phyloP scores from a whole-genome alignment of 53 echinoderm and acorn worm species.

The Astropecten irregularis region DNA sequence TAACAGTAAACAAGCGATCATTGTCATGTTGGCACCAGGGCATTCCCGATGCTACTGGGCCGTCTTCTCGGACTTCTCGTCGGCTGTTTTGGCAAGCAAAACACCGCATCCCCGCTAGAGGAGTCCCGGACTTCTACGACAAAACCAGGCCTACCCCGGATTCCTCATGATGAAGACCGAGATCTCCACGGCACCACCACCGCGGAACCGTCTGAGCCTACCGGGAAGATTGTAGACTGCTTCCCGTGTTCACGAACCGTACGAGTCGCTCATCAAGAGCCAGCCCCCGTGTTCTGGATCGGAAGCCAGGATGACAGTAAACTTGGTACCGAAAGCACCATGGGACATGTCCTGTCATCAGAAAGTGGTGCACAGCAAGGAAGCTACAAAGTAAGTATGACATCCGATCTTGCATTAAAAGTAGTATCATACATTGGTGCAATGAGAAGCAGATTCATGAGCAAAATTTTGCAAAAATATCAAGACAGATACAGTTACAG shows the following conservation, averaged over 20 bases:
- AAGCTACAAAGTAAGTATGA: slow-evolving; percentile 8
- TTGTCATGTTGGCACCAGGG: background rate
- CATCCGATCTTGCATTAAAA: too few species aligned
- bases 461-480: too few species aligned
- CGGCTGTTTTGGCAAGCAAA: background rate
- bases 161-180: background rate
- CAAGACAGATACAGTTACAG: too few species aligned
- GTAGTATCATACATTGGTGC: too few species aligned
- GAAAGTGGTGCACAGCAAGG: background rate
- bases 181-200: background rate
- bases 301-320: slow-evolving; percentile 21
- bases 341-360: slow-evolving; percentile 9
- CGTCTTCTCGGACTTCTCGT: background rate
- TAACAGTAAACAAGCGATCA: background rate
- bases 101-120: background rate
- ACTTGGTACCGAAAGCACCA: background rate
- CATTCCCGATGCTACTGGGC: background rate
- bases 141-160: background rate
- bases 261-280: background rate
- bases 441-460: too few species aligned
- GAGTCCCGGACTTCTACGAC: background rate
- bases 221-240: background rate
- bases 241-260: background rate
- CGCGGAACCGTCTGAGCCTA: background rate
- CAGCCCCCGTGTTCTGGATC: background rate